Conservation (phyloP, 2,113 vertebrate species). For the Talpa occidentalis region DNA sequence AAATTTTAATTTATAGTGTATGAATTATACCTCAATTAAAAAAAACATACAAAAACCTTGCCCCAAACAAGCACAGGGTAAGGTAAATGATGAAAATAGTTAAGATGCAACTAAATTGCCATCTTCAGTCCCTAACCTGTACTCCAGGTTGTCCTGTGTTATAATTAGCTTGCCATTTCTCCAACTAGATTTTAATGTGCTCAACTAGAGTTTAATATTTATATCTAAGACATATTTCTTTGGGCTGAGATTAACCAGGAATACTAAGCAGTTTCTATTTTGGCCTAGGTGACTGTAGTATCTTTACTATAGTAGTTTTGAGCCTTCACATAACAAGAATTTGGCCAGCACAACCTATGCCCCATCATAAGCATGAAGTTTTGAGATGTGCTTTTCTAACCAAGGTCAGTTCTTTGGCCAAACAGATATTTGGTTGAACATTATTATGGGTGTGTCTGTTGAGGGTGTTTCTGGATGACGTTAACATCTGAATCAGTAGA, state of each 20-base stretch:
- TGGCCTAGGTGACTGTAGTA: neutral
- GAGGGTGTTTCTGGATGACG: neutral
- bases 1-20: neutral
- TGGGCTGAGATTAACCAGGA: neutral
- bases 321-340: neutral
- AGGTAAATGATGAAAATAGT: neutral
- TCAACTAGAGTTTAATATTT: neutral
- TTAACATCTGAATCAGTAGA: neutral
- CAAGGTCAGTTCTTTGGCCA: neutral
- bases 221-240: neutral
- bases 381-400: neutral
- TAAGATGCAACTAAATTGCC: neutral
- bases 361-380: neutral
- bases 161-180: neutral
- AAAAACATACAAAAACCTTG: neutral
- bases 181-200: slow-evolving; percentile 18
- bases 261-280: slow-evolving; percentile 13
- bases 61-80: neutral
- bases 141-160: neutral
- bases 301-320: neutral
- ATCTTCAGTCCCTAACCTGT: neutral
- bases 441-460: neutral
- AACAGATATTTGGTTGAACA: neutral
- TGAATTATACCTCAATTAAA: neutral
- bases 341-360: neutral